These are phyloP conservation scores for Eupithecia insigniata DNA, from an alignment of 2,888 invertebrate genomes.

Conservation along the genomic window DNA sequence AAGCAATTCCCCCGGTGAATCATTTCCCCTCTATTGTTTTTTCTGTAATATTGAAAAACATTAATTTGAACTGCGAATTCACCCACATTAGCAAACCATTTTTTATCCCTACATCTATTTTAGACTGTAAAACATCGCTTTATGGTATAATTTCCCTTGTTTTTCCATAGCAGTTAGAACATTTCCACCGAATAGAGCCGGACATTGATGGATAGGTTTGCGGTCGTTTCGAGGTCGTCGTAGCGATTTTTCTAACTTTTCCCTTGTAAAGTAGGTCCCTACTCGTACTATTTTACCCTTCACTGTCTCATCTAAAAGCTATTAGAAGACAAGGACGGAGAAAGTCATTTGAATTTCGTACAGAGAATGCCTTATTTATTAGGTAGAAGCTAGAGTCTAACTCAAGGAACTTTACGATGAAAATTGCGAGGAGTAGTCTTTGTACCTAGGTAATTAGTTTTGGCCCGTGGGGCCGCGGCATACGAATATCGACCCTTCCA, in stretches of 20 bases:
- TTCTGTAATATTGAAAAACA: slow-evolving; percentile 46
- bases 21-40: slow-evolving; percentile 35
- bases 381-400: not conserved
- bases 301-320: slow-evolving; percentile 34
- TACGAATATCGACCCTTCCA: too few species aligned
- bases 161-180: slow-evolving; percentile 16
- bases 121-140: slow-evolving; percentile 23
- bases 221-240: slow-evolving; percentile 30
- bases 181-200: slow-evolving; percentile 36
- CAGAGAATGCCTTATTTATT: slow-evolving; percentile 13
- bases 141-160: slow-evolving; percentile 35
- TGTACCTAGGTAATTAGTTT: slow-evolving; percentile 1
- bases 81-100: slow-evolving; percentile 44
- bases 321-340: slow-evolving; percentile 21
- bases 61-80: slow-evolving; percentile 43
- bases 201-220: slow-evolving; percentile 49
- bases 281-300: slow-evolving; percentile 20
- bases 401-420: not conserved
- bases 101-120: slow-evolving; percentile 3
- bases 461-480: too few species aligned
- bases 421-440: not conserved
- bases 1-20: slow-evolving; percentile 18
- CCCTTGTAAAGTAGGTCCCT: slow-evolving; percentile 20
- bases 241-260: slow-evolving; percentile 35
- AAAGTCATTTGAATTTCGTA: not conserved